phyloP scores from a whole-genome alignment of 2,888 invertebrate species.

The Mythimna lalbum region DNA sequence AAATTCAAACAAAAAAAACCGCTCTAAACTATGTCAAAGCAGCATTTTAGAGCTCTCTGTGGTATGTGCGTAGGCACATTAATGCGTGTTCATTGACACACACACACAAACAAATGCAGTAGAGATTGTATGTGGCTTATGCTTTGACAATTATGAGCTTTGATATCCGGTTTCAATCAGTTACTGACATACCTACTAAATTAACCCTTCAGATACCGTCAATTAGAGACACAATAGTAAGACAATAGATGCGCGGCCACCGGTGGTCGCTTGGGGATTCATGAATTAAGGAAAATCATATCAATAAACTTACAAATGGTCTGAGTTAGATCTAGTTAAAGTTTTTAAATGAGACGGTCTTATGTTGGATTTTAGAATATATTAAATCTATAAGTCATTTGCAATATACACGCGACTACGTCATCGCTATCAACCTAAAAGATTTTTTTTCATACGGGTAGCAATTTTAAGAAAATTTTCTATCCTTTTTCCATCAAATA shows the following conservation, averaged over 20 bases:
- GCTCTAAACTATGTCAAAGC: slow-evolving; percentile 27
- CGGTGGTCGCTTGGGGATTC: too few species aligned
- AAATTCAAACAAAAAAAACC: background rate
- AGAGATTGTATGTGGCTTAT: slow-evolving; percentile 43
- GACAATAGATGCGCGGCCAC: too few species aligned
- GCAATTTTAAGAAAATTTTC: too few species aligned
- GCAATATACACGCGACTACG: too few species aligned
- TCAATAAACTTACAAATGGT: background rate
- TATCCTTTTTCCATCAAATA: background rate
- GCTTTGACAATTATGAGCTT: slow-evolving; percentile 29
- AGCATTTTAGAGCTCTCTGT: slow-evolving; percentile 60
- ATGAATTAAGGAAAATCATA: background rate
- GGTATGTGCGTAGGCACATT: slow-evolving; percentile 67
- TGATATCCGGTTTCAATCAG: slow-evolving; percentile 27
- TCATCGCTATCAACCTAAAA: too few species aligned
- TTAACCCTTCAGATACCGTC: too few species aligned
- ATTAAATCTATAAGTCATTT: too few species aligned
- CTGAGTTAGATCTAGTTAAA: background rate
- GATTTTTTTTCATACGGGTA: too few species aligned
- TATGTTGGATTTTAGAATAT: too few species aligned
- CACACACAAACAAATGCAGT: slow-evolving; percentile 61
- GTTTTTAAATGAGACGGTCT: too few species aligned
- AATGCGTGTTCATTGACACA: slow-evolving; percentile 70
- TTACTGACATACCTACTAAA: background rate
- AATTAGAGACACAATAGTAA: too few species aligned